Conservation (phyloP, 2,888 invertebrate genomes). For the Philopedon plagiatum region DNA sequence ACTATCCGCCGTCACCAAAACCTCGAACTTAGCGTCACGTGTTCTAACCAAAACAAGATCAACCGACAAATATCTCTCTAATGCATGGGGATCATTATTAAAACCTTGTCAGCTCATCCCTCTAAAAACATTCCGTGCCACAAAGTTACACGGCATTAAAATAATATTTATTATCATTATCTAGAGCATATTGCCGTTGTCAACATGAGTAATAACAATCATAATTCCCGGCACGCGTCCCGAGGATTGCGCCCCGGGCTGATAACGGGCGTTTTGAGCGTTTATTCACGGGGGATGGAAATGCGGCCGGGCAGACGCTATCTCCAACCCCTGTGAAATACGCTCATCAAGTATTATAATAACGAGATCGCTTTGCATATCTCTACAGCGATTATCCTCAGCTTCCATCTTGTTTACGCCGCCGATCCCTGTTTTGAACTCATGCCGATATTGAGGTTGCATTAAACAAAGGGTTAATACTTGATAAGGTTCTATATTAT, state of each 20-base stretch:
- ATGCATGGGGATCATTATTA: conserved; percentile 35
- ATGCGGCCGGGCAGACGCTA: conserved; percentile 33
- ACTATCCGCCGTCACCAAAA: too few species aligned
- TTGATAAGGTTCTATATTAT: neutral
- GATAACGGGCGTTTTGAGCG: conserved; percentile 57
- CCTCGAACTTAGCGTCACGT: conserved; percentile 1
- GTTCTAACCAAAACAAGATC: conserved; percentile 6
- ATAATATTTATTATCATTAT: conserved; percentile 61
- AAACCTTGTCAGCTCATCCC: conserved; percentile 44
- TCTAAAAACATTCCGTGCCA: conserved; percentile 45
- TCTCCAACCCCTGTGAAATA: conserved; percentile 62
- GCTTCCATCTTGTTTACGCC: conserved; percentile 66
- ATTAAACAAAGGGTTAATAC: conserved; percentile 26
- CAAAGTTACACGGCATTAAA: conserved; percentile 57
- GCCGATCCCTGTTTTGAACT: conserved; percentile 30
- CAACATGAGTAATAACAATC: conserved; percentile 63
- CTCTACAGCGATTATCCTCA: conserved; percentile 66
- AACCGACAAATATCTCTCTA: conserved; percentile 22
- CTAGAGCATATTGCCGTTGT: conserved; percentile 60
- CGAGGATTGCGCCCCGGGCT: conserved; percentile 54
- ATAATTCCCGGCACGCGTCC: conserved; percentile 64
- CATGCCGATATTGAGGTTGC: conserved; percentile 20
- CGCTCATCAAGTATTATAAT: conserved; percentile 69
- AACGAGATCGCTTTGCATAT: conserved; percentile 69
- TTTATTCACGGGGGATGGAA: conserved; percentile 49